Base-by-base conservation (phyloP, 2,113 vertebrate species). In the Psittacula cyanocephala region DNA sequence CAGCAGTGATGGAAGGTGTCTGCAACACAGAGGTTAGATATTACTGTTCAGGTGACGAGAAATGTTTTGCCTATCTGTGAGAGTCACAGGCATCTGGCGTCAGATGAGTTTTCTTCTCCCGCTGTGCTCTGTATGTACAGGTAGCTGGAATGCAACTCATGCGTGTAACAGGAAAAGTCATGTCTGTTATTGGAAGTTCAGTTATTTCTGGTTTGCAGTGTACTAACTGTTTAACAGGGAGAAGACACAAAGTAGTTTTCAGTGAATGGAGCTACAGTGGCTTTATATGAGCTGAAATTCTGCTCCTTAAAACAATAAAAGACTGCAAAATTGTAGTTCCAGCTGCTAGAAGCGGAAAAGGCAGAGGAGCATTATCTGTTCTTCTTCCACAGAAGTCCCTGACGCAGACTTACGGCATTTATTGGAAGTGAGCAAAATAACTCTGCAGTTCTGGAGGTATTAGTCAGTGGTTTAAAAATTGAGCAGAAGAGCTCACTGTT, bases 381-480 rank as follows among this genome's bases (percentile, higher is more conserved):
- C 86, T 65, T 79, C 88, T 80, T 94, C 89, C 79, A 78, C 60
- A 47, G 41, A 76, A 86, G 33, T 84, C 70, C 47, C 74, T 85
- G 65, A 82, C 0, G 6, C 55, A 65, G 50, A 46, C 55, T 84
- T 92, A 76, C 1, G 3, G 9, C 41, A 15, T 83, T 93, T 93
- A 65, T 86, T 76, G 77, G 57, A 83, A 55, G 15, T n/a, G 47
- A 95, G 57, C 10, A 68, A 81, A 82, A 50, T 83, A 93, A 59
- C 49, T 69, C 57, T 0, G 57, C 37, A 57, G 23, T 69, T 81
- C 65, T 84, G 86, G 43, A n/a, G 0, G 0, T 41, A 75, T 91
- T 94, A 94, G 65, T 97, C 80, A 92, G 82, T 69, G 23, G 39
- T 93, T 92, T 64, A 88, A 92, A 79, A 92, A 44, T 75, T 69